Conservation (phyloP, 2,797 vertebrate species). For the Falco peregrinus region DNA sequence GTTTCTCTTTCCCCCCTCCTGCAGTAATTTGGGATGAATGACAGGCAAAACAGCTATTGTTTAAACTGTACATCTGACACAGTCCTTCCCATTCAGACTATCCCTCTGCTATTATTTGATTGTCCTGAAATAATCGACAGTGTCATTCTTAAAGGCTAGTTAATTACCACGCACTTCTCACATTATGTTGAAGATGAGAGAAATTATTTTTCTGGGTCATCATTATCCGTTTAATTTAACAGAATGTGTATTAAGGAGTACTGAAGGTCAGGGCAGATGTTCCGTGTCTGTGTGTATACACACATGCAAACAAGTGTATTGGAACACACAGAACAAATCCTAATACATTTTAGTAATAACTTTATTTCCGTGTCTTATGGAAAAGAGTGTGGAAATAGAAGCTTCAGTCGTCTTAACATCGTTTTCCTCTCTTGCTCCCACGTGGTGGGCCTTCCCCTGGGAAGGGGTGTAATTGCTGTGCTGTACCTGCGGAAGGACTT, state of each 20-base stretch:
- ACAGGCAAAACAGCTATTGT: constrained; percentile 24
- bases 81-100: background rate
- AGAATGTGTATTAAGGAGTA: background rate
- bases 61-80: background rate
- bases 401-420: rapidly evolving
- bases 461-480: background rate
- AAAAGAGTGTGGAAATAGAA: background rate
- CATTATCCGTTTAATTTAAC: background rate
- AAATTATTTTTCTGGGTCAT: background rate
- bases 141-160: constrained; percentile 14
- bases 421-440: background rate
- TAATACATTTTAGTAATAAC: rapidly evolving
- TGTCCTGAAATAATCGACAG: constrained; percentile 18
- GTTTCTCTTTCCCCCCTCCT: background rate
- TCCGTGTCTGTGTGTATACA: background rate
- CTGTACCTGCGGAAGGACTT: too few species aligned
- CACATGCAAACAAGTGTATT: too few species aligned
- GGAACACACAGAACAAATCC: background rate
- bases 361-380: background rate
- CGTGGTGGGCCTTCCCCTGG: background rate
- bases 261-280: background rate
- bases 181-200: background rate
- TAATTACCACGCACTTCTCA: constrained; percentile 4
- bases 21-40: constrained; percentile 35
- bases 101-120: background rate